Percentiles rank a stretch among this genome's conserved stretches.
These are phyloP conservation scores for Eulemur coronatus DNA, from an alignment of 2,797 vertebrate genomes.

Conservation along the genomic window DNA sequence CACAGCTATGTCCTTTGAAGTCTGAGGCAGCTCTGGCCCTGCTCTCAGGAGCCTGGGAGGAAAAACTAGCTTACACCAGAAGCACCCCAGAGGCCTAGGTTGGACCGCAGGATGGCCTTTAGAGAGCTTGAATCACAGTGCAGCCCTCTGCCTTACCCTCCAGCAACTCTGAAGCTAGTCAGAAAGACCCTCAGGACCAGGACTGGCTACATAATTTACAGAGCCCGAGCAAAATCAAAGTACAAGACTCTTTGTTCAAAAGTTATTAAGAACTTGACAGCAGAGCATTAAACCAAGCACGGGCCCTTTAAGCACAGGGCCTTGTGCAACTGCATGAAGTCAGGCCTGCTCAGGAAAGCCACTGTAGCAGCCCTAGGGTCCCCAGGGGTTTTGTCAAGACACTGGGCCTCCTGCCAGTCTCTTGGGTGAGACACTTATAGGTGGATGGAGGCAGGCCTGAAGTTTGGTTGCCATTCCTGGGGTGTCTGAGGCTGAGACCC, in stretches of 20 bases:
- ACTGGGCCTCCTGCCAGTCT: neutral
- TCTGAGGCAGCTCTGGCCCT: neutral
- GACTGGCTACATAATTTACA: neutral
- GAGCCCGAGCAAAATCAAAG: neutral
- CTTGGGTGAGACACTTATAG: neutral
- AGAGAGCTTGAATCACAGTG: neutral
- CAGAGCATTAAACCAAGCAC: too few species aligned
- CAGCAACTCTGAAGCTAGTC: neutral
- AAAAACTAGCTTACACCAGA: neutral
- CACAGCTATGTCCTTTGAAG: neutral
- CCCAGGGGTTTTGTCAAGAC: neutral
- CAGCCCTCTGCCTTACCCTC: neutral
- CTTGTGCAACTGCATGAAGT: accelerated
- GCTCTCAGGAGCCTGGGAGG: neutral
- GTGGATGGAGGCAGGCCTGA: neutral
- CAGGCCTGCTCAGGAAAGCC: neutral
- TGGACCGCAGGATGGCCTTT: neutral
- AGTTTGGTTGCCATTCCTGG: accelerated
- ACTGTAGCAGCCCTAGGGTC: neutral
- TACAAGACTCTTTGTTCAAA: neutral
- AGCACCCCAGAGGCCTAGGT: neutral
- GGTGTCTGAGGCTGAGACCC: neutral
- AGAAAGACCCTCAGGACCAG: neutral
- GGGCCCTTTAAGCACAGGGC: accelerated
- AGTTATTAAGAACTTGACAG: neutral